Evolutionary conservation across 2,113 vertebrate species (phyloP).

Genomic region (Corythaeola cristata): DNA sequence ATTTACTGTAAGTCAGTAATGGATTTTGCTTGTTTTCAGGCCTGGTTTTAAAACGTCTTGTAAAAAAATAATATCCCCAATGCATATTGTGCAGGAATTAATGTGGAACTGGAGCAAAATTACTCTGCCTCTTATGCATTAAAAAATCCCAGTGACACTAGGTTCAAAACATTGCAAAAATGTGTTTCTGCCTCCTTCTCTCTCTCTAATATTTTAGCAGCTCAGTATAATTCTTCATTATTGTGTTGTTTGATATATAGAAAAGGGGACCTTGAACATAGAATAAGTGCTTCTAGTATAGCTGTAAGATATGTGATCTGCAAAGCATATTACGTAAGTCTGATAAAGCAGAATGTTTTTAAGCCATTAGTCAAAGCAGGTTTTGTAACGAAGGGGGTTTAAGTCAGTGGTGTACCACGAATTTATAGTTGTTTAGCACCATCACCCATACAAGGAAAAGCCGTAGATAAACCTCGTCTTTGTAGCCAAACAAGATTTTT

Average conservation of each 20-base stretch:
- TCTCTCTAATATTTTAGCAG: slow-evolving; percentile 35
- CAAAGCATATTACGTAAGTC: slow-evolving; percentile 22
- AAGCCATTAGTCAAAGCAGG: not conserved
- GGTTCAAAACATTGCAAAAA: slow-evolving; percentile 57
- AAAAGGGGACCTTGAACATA: not conserved
- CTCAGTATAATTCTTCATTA: slow-evolving; percentile 38
- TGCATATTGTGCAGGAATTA: slow-evolving; percentile 67
- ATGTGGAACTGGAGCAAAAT: slow-evolving; percentile 67
- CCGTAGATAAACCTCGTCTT: not conserved
- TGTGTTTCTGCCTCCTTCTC: not conserved
- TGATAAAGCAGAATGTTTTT: slow-evolving; percentile 22
- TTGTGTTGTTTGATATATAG: slow-evolving; percentile 7
- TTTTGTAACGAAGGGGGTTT: not conserved
- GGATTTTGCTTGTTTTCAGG: slow-evolving; percentile 73
- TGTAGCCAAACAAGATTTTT: not conserved
- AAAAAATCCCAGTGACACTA: slow-evolving; percentile 50
- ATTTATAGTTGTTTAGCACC: not conserved
- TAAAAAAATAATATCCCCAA: slow-evolving; percentile 70
- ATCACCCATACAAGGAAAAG: not conserved
- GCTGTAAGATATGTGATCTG: slow-evolving; percentile 22
- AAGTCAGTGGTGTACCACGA: not conserved
- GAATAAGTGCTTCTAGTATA: not conserved
- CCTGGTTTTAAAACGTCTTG: slow-evolving; percentile 62
- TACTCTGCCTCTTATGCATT: slow-evolving; percentile 50
- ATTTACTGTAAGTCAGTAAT: slow-evolving; percentile 71